Conservation (phyloP, 2,113 vertebrate genomes). For the Rhipidura dahli region DNA sequence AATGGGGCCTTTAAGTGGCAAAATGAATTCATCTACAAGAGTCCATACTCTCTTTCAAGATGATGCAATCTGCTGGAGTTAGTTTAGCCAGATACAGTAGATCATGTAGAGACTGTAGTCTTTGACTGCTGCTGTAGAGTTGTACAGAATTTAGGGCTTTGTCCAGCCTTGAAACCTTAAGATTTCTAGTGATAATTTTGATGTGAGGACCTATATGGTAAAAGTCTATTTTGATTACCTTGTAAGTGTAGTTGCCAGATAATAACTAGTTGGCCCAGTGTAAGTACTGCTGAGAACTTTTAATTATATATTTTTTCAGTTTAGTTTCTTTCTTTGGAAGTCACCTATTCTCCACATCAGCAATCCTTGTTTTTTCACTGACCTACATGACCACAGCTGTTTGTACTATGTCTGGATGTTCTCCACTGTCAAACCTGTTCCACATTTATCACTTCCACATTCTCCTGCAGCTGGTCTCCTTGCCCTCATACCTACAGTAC, state of each 20-base stretch:
- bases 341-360: neutral
- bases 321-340: neutral
- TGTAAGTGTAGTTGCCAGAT: neutral
- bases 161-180: neutral
- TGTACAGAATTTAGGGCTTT: neutral
- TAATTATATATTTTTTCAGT: neutral
- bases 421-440: neutral
- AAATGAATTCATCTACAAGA: neutral
- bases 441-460: neutral
- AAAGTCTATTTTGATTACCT: neutral
- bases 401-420: neutral
- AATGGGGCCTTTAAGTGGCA: neutral
- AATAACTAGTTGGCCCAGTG: neutral
- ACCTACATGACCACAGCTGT: neutral
- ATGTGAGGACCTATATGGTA: neutral
- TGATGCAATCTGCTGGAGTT: neutral
- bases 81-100: neutral
- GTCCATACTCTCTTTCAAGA: neutral
- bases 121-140: neutral
- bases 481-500: neutral
- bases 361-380: neutral
- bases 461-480: neutral
- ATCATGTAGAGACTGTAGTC: neutral
- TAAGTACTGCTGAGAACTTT: neutral
- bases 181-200: neutral